Evolutionary conservation across 2,888 invertebrate species (phyloP).

Genomic region (Pseudococcus longispinus): DNA sequence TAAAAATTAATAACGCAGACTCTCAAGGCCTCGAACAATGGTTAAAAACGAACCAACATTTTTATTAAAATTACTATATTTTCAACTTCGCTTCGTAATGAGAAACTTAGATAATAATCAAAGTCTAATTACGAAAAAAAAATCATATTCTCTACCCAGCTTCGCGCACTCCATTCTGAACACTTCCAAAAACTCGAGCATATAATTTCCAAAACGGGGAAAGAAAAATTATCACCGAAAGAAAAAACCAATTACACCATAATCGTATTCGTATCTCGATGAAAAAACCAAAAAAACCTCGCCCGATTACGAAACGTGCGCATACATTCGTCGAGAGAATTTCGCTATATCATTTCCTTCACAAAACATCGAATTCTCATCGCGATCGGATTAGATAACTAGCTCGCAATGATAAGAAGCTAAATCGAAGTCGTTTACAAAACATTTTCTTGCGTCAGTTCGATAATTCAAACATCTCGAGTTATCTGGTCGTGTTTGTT

Average conservation of each 20-base stretch:
- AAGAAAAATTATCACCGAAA: not conserved
- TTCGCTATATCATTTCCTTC: not conserved
- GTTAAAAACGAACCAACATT: not conserved
- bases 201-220: not conserved
- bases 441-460: not conserved
- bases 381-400: not conserved
- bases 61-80: not conserved
- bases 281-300: not conserved
- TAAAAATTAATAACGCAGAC: not conserved
- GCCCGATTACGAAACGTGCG: not conserved
- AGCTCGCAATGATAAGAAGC: not conserved
- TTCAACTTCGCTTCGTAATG: not conserved
- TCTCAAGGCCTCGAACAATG: not conserved
- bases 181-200: not conserved
- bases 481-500: not conserved
- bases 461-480: not conserved
- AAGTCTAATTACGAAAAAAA: not conserved
- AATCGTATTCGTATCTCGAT: not conserved
- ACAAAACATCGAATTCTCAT: not conserved
- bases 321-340: not conserved
- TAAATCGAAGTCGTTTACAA: not conserved
- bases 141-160: not conserved
- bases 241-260: not conserved
- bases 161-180: not conserved
- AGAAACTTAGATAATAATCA: not conserved